phyloP scores from a whole-genome alignment of 1,140 invertebrate genomes.

The Uloborus diversus region DNA sequence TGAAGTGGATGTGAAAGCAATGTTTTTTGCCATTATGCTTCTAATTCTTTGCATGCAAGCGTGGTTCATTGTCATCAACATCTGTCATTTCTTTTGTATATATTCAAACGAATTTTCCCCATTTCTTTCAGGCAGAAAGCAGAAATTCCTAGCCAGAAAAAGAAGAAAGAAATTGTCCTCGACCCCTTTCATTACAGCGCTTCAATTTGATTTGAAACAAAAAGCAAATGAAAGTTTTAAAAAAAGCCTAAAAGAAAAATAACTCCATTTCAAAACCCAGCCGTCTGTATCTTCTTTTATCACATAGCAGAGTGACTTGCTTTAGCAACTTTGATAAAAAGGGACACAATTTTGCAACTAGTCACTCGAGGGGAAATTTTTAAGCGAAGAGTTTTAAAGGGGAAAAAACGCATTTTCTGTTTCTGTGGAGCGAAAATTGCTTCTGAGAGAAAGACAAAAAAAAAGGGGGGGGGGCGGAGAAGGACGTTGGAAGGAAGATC shows the following conservation, averaged over 20 bases:
- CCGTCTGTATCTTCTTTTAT: conserved; percentile 53
- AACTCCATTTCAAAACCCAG: conserved; percentile 45
- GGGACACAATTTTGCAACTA: conserved; percentile 51
- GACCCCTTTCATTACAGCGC: conserved; percentile 45
- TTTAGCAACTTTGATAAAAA: conserved; percentile 51
- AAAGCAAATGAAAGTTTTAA: conserved; percentile 37
- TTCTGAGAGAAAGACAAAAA: conserved; percentile 33
- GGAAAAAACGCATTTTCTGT: conserved; percentile 50
- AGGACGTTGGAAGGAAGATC: no score
- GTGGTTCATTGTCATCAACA: background rate
- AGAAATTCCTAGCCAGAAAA: background rate
- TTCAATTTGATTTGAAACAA: conserved; percentile 56
- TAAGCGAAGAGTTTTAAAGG: conserved; percentile 41
- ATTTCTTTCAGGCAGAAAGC: background rate
- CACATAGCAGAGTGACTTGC: conserved; percentile 51
- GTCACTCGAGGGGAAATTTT: conserved; percentile 43
- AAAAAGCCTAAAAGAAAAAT: conserved; percentile 39
- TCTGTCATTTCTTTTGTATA: background rate
- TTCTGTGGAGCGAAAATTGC: conserved; percentile 53
- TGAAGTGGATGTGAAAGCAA: background rate
- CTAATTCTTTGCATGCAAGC: background rate
- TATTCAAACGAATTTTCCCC: background rate
- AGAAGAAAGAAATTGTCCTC: background rate
- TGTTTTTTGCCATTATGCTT: background rate
- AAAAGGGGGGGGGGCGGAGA: background rate